Percentiles rank a stretch among this genome's conserved stretches.
phyloP scores from a whole-genome alignment of 2,113 vertebrate genomes.

The Dicaeum eximium region DNA sequence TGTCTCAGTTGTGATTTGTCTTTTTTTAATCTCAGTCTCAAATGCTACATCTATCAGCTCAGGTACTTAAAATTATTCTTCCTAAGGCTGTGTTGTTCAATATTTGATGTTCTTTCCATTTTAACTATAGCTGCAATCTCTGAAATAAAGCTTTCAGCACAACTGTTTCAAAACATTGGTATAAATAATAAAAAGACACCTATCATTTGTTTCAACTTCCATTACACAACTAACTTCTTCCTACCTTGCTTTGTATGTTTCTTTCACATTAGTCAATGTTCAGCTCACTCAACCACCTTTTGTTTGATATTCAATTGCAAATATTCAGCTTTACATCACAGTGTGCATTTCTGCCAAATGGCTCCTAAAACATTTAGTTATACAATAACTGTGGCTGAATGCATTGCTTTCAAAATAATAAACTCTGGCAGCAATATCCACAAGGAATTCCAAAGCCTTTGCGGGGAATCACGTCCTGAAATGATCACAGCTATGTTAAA shows the following conservation, averaged over 20 bases:
- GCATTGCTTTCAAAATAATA: slow-evolving; percentile 43
- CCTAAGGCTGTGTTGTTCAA: slow-evolving; percentile 26
- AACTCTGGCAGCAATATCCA: slow-evolving; percentile 40
- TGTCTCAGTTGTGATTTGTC: background rate
- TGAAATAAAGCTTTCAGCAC: slow-evolving; percentile 55
- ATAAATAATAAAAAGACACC: slow-evolving; percentile 57
- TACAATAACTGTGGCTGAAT: background rate
- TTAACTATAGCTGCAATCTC: background rate
- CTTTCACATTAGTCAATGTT: background rate
- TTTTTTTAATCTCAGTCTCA: slow-evolving; percentile 7
- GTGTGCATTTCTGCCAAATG: background rate
- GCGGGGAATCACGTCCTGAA: background rate
- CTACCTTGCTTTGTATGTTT: background rate
- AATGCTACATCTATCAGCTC: slow-evolving; percentile 6
- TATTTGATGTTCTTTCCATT: slow-evolving; percentile 63
- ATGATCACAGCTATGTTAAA: slow-evolving; percentile 16
- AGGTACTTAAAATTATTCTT: slow-evolving; percentile 25
- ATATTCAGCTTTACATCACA: background rate
- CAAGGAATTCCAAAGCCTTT: slow-evolving; percentile 45
- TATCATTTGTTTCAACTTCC: background rate
- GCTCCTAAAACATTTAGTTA: slow-evolving; percentile 18
- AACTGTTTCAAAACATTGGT: slow-evolving; percentile 17
- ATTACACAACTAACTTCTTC: background rate
- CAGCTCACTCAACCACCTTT: background rate
- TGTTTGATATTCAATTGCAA: background rate